Conservation (phyloP, 64 coral and sea anemone species). For the Stichodactyla mertensii region DNA sequence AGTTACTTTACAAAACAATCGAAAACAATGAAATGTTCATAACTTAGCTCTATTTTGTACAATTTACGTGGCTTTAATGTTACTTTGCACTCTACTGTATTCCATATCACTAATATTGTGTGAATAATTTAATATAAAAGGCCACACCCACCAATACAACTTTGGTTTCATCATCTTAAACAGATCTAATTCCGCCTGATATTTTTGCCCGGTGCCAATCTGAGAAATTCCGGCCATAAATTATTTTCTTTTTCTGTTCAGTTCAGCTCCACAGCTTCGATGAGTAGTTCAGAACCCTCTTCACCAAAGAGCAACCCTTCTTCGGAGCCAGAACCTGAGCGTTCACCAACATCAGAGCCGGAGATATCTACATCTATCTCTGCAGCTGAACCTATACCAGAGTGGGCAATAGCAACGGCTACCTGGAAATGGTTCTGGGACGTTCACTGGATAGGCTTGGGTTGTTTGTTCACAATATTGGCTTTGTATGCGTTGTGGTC, state of each 20-base stretch:
- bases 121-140: too few relatives aligned
- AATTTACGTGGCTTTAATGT: too few relatives aligned
- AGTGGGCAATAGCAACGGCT: constrained; percentile 54
- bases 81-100: too few relatives aligned
- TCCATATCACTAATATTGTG: too few relatives aligned
- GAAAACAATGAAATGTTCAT: too few relatives aligned
- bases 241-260: not conserved
- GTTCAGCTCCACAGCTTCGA: not conserved
- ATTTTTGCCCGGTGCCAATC: too few relatives aligned
- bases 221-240: too few relatives aligned
- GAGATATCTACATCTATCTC: not conserved
- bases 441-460: constrained; percentile 72
- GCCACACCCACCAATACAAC: too few relatives aligned
- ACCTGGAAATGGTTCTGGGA: constrained; percentile 74
- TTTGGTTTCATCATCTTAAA: too few relatives aligned
- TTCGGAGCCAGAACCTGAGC: not conserved
- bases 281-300: not conserved
- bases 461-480: constrained; percentile 49
- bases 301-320: not conserved
- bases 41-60: too few relatives aligned
- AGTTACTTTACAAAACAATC: too few relatives aligned
- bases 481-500: constrained; percentile 75
- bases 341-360: constrained; percentile 28
- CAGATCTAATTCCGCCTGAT: too few relatives aligned
- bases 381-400: constrained; percentile 54